Base-by-base conservation (phyloP, 2,888 invertebrate species). In the Augochlorella aurata region DNA sequence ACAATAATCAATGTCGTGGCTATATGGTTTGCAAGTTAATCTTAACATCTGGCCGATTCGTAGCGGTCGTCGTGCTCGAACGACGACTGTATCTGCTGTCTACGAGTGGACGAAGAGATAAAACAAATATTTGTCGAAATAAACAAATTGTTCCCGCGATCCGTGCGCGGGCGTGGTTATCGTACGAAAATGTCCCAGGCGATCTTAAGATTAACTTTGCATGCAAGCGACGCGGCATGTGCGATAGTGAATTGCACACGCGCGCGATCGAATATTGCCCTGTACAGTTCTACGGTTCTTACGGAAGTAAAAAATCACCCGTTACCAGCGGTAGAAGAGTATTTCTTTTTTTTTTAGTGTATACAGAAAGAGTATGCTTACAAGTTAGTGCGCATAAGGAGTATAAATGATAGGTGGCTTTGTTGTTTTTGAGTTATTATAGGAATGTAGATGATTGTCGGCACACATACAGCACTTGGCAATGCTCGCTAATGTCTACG, bases 391-490 rank as follows among this genome's bases (percentile, higher is more conserved):
- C 84, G 79, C 85, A 85, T 73, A 85, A 89, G 85, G 87, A 90
- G 89, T 88, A 86, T 88, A 90, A 58, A 87, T 89, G 87, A 38
- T 63, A 29, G 61, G 87, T 90, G 89, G 85, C 86, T 90, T 90
- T 87, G 82, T 79, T 58, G 58, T 89, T 38, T 38, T 38, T 38
- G 84, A 89, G 88, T 91, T 91, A 90, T 89, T 90, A 90, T 92
- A 93, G 92, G 92, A 93, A 93, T 91, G 90, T 93, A 91, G 92
- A 92, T 93, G 93, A 94, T 93, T 93, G 93, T 93, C 93, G 93
- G 93, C 93, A 93, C 93, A 93, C 92, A 93, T 93, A 92, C 91
- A 93, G 92, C 93, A 93, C 93, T 93, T 93, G 93, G 93, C 93
- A 94, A 93, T 93, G 93, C 93, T 93, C 90, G 89, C 91, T 93